A percentile compares a stretch with the other conserved stretches of the same genome.
These are phyloP conservation scores for Ahaetulla prasina DNA, from an alignment of 2,113 vertebrate species.

Conservation along the genomic window DNA sequence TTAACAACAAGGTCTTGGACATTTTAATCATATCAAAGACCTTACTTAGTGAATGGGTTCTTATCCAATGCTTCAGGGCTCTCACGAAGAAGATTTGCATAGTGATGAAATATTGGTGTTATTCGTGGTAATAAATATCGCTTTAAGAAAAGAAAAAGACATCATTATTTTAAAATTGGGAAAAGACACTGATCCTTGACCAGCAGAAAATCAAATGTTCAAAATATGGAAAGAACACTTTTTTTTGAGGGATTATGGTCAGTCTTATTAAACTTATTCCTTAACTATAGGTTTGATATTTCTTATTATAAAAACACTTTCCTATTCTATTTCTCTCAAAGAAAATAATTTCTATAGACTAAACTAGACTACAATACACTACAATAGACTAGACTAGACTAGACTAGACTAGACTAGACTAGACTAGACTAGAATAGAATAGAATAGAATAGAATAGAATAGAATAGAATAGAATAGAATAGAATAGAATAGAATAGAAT, in stretches of 20 bases:
- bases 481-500: no score
- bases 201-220: background rate
- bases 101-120: slow-evolving; percentile 67
- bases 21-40: slow-evolving; percentile 29
- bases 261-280: background rate
- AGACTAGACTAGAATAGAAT: no score
- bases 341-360: background rate
- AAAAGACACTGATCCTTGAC: background rate
- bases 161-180: slow-evolving; percentile 14
- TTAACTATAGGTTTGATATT: background rate
- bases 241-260: background rate
- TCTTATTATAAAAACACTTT: background rate
- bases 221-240: background rate
- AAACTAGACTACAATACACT: no score
- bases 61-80: slow-evolving; percentile 33
- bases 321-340: slow-evolving; percentile 3
- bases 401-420: no score
- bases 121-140: slow-evolving; percentile 76
- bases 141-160: slow-evolving; percentile 64
- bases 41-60: slow-evolving; percentile 69
- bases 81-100: slow-evolving; percentile 65
- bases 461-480: no score
- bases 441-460: no score
- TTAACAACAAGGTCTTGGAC: background rate
- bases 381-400: no score